Evolutionary conservation across 2,797 vertebrate genomes (phyloP), one percentile per base, ranked within the genome.

Genomic region (Poeciliopsis presidionis): DNA sequence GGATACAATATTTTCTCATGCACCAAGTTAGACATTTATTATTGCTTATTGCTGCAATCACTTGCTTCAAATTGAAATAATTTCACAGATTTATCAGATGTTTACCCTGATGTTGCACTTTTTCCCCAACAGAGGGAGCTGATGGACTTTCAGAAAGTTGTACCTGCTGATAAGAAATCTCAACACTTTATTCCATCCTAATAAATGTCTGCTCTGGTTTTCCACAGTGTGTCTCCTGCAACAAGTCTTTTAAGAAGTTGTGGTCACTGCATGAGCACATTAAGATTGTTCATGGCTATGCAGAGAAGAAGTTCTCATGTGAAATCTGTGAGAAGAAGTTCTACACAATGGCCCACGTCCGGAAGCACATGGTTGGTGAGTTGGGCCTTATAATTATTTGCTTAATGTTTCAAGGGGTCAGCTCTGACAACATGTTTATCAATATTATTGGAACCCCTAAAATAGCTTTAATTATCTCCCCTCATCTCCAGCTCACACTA

Each of bases 321-420:
- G 98, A 99, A 92, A 99, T 99, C 77, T 99, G 98, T 53, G 98
- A 99, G 91, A 99, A 99, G 95, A 99, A 99, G 91, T 99, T 99
- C 92, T 99, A 99, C 94, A 99, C 98, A 55, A 99, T 99, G 98
- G 98, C 98, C 86, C 98, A 99, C 13, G 98, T 99, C 85, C 96
- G 98, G 83, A 99, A 99, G 94, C 98, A 99, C 93, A 98, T 99
- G 97, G 98, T 99, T 84, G 98, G 98, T 99, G 94, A 96, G 97
- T 98, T 14, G 9, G 18, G 18, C 53, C 20, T 59, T 57, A 6
- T 13, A 59, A 5, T 59, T 63, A 16, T 33, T 63, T 63, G 30
- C 59, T 36, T 30, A 63, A 63, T 41, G 22, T 41, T n/a, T 25
- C 22, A n/a, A 30, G 20, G 47, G 0, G 16, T 47, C 30, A 39